A percentile compares a stretch with the other conserved stretches of the same genome.
Evolutionary conservation across 53 echinoderm and acorn worm genomes (phyloP).

Genomic region (Temnopleurus reevesii): DNA sequence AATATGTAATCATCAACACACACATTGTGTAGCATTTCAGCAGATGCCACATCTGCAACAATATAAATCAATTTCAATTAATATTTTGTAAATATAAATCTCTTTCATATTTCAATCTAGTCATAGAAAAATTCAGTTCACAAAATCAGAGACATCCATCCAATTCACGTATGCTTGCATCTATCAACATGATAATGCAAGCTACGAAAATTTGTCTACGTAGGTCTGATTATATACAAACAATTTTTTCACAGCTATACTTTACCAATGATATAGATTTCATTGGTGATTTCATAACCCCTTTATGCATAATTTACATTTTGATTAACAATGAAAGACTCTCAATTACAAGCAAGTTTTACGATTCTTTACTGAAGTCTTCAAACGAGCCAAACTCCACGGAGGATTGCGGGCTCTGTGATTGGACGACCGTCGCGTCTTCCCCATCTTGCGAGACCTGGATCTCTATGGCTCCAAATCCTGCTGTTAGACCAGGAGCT

Average conservation of each 20-base stretch:
- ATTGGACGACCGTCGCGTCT: background rate
- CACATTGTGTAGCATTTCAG: too few relatives aligned
- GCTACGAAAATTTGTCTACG: too few relatives aligned
- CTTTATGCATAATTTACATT: conserved; percentile 6
- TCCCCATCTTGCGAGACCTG: background rate
- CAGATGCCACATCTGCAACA: too few relatives aligned
- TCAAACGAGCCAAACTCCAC: conserved; percentile 30
- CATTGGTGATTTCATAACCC: too few relatives aligned
- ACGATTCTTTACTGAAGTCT: conserved; percentile 17
- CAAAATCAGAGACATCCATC: too few relatives aligned
- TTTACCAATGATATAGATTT: too few relatives aligned
- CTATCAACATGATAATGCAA: too few relatives aligned
- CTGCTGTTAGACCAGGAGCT: conserved; percentile 7
- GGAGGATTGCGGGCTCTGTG: background rate
- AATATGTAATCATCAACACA: too few relatives aligned
- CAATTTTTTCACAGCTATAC: too few relatives aligned
- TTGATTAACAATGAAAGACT: conserved; percentile 34
- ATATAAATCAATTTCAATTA: background rate
- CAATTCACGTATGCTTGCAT: too few relatives aligned
- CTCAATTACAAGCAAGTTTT: background rate
- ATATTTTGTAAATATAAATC: background rate
- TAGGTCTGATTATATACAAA: too few relatives aligned
- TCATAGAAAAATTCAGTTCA: too few relatives aligned
- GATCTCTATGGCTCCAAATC: conserved; percentile 27
- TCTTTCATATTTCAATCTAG: background rate